Base-by-base conservation (phyloP, 2,113 vertebrate species). In the Psittacula cyanocephala region DNA sequence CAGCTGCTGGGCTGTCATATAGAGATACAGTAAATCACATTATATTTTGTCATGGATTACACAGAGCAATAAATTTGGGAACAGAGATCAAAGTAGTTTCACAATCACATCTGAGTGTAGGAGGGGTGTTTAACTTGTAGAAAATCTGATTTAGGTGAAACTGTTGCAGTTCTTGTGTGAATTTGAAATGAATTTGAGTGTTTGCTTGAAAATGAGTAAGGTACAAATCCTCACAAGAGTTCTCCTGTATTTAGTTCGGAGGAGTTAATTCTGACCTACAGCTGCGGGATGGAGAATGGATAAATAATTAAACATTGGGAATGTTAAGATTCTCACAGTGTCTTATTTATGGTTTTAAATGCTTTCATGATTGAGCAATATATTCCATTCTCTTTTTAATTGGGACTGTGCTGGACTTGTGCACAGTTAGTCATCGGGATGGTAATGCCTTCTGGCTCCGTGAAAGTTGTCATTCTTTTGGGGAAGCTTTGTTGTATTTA, bases 121-220 rank as follows among this genome's bases (percentile, higher is more conserved):
- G 97, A 98, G 96, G 97, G 93, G 93, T 98, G 96, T 96, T 98
- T 98, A 98, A 97, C 97, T 98, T 98, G 97, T 97, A 97, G 97
- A 98, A 98, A 97, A 98, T 98, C 98, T 96, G 97, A 98, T 98
- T 99, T 98, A 97, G 97, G 97, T 96, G 96, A 98, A 97, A 96
- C 97, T 97, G 88, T 97, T 97, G 96, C 94, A 96, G 96, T 96
- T 93, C 96, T 97, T 96, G 86, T 97, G 94, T 93, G 95, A 97
- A 97, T 97, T 95, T 79, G 90, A 97, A 97, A 97, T 98, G 95
- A 97, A 97, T 97, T 97, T 96, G 91, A 96, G 89, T 98, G 91
- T 97, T 97, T 95, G 76, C 92, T 95, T 96, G 93, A 59, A 97
- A 97, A 93, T 96, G 94, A 98, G 91, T 96, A 91, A 94, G 92